Evolutionary conservation across 2,113 vertebrate genomes (phyloP), one percentile per base, ranked within the genome.

Genomic region (Catharus fuscescens): DNA sequence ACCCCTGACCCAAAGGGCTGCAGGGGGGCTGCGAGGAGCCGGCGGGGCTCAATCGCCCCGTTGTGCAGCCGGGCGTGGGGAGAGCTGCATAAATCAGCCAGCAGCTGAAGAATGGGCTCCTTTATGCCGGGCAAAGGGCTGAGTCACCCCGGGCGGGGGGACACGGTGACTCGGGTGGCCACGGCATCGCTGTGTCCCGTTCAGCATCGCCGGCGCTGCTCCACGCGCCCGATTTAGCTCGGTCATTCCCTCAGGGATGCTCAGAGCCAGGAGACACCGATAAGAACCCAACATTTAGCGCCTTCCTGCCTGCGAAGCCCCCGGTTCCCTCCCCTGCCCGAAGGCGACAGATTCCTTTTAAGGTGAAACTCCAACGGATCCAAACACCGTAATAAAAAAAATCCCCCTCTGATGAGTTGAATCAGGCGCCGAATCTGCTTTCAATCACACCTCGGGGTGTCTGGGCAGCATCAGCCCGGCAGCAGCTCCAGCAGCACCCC

Each of bases 331-430:
- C 76, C 57, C 26, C 62, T n/a, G n/a, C 69, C 60, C 7, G 10
- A 26, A 52, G 56, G 86, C 78, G 9, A 79, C 12, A 48, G 42
- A 36, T 90, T 87, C 96, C 96, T 95, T 97, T 95, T 96, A 96
- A 94, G 95, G 96, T 32, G 32, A 96, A 96, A 92, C 57, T 61
- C n/a, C 47, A 28, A 24, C 1, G 2, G 84, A 34, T 87, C 54
- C 86, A 3, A 94, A 67, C 61, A 10, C 79, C 20, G 34, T 5
- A 18, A 69, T 59, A 25, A 48, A 20, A 74, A 62, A 79, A 59
- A 57, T 12, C 42, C 54, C 48, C 40, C 34, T 24, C 19, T 2
- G 40, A 56, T 44, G 36, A 48, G 70, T 92, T 89, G 38, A 77
- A 88, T 89, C 84, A 50, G 84, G 79, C 67, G 4, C 65, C 4